Conservation (phyloP, 2,888 invertebrate genomes). For the Acleris holmiana region DNA sequence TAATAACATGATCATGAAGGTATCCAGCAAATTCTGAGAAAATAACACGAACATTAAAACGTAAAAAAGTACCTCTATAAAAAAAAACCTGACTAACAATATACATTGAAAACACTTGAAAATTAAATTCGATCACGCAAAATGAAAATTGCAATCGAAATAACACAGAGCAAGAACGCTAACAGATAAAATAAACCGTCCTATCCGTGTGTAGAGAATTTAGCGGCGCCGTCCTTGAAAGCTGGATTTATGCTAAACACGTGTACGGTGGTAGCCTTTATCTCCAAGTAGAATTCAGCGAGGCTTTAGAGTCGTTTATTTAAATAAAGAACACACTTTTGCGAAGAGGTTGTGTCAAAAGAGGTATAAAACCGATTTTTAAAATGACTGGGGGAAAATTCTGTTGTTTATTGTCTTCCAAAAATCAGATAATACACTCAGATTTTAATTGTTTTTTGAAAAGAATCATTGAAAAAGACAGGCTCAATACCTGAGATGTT, state of each 20-base stretch:
- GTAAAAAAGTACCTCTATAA: background rate
- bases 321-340: no score
- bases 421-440: no score
- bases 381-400: no score
- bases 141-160: conserved; percentile 30
- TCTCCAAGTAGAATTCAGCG: background rate
- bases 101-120: background rate
- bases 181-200: conserved; percentile 20
- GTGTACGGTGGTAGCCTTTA: conserved; percentile 15
- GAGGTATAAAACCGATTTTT: no score
- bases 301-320: conserved; percentile 4
- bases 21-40: no score
- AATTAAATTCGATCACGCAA: conserved; percentile 1
- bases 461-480: no score
- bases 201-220: conserved; percentile 5
- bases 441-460: no score
- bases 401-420: no score
- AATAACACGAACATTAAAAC: background rate
- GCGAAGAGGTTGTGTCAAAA: no score
- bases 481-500: no score
- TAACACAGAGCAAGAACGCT: conserved; percentile 6
- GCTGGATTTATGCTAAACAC: conserved; percentile 21
- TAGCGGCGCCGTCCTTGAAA: conserved; percentile 16
- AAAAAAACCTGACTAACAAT: no score
- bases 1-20: no score